Evolutionary conservation across 2,888 invertebrate species (phyloP), one percentile per base, ranked within the genome.

Genomic region (Stramonita haemastoma): DNA sequence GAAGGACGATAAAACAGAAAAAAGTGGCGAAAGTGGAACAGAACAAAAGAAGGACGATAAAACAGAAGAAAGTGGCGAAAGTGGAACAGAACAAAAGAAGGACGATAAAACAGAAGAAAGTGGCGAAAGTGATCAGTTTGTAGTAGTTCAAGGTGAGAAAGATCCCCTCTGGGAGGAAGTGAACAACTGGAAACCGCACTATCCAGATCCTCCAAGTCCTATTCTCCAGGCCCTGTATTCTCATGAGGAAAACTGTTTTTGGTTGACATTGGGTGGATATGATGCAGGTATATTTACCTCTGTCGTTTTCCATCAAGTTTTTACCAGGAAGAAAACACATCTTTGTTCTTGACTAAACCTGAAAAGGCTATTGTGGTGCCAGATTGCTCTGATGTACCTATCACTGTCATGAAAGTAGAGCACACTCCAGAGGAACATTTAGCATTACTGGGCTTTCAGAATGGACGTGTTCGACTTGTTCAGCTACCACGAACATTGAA

Each of bases 251-350:
- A 15, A 29, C 22, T 22, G n/a, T 17, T 85, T 84, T 32, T 85
- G 84, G 84, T 15, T 90, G 32, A 89, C 90, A 15, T 73, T 91
- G 87, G 91, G 90, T 0, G 88, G 85, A 1, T 91, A 90, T 34
- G 90, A 90, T 79, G 88, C 91, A 22, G 91, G 90, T 13, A 90
- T 66, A 15, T 91, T 13, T 91, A 91, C 83, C 11, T 60, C 70
- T 89, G 85, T 34, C 66, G 46, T n/a, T 73, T 89, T n/a, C 46
- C 89, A 56, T 73, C 85, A 2, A 29, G 46, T 1, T 46, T 34
- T 8, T 66, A 88, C 17, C 11, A 86, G 5, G 88, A 86, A 29
- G 88, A 86, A n/a, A 11, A 46, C 36, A 11, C 29, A n/a, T 11
- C 36, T 26, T 0, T 26, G 46, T 87, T 32, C 32, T 17, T 70